These are phyloP conservation scores for Leptinotarsa defecta DNA, from an alignment of 1,140 invertebrate species.

Conservation along the genomic window DNA sequence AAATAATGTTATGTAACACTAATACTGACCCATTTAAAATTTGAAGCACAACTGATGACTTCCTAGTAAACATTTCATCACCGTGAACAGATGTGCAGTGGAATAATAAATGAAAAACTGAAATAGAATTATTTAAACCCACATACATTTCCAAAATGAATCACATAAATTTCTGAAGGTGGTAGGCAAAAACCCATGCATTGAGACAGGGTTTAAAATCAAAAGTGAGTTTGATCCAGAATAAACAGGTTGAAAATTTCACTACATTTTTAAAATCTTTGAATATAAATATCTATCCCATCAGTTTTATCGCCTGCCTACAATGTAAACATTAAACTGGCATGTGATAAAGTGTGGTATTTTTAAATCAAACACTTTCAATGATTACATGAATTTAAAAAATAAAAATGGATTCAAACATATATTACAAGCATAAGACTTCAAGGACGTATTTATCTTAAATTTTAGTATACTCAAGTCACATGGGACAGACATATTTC, in stretches of 20 bases:
- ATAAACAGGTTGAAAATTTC: neutral
- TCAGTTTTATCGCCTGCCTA: slow-evolving; percentile 9
- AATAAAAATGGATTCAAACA: slow-evolving; percentile 23
- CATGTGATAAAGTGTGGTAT: slow-evolving; percentile 14
- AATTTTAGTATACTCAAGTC: neutral
- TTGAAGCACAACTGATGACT: too few species aligned
- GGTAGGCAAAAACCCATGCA: neutral
- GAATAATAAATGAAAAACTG: slow-evolving; percentile 18
- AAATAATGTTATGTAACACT: too few species aligned
- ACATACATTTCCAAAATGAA: neutral
- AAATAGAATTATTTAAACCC: slow-evolving; percentile 13
- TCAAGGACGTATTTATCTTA: slow-evolving; percentile 16
- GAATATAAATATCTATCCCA: neutral
- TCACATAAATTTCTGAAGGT: neutral
- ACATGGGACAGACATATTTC: neutral
- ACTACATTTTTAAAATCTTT: neutral
- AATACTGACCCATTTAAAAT: too few species aligned
- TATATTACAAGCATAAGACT: slow-evolving; percentile 9
- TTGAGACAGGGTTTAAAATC: neutral
- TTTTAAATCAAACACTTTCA: slow-evolving; percentile 7
- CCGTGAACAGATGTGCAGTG: neutral
- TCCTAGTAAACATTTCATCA: too few species aligned
- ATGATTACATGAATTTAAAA: slow-evolving; percentile 19
- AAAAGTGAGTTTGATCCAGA: neutral
- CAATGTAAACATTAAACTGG: neutral